Percentiles rank a stretch among this genome's conserved stretches.
Evolutionary conservation across 2,888 invertebrate genomes (phyloP).

Genomic region (Podotricha telesiphe): DNA sequence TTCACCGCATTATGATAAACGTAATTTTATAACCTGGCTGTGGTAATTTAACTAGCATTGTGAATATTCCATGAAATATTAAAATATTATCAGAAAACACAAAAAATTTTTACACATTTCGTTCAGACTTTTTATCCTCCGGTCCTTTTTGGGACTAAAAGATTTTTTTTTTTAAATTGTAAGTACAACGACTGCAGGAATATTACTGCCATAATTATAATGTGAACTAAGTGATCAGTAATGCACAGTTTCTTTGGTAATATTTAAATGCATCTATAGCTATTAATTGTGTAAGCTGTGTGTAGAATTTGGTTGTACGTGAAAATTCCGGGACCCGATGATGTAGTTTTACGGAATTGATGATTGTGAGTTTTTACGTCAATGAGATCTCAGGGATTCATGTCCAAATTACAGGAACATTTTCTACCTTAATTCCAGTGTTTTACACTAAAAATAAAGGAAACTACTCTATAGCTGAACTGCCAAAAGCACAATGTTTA

Average conservation of each 20-base stretch:
- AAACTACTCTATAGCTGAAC: conserved; percentile 27
- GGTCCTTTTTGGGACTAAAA: conserved; percentile 46
- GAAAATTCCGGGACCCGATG: conserved; percentile 65
- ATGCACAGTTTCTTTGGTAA: conserved; percentile 39
- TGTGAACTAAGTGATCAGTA: conserved; percentile 34
- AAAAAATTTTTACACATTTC: conserved; percentile 26
- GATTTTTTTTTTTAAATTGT: conserved; percentile 48
- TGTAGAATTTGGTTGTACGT: conserved; percentile 27
- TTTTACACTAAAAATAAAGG: conserved; percentile 8
- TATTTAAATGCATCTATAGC: conserved; percentile 37
- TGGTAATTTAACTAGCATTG: conserved; percentile 43
- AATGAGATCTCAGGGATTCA: conserved; percentile 36
- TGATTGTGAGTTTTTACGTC: conserved; percentile 44
- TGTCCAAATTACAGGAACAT: conserved; percentile 22
- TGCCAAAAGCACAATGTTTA: conserved; percentile 39
- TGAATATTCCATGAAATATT: conserved; percentile 30
- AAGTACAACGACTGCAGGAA: conserved; percentile 56
- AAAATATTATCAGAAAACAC: conserved; percentile 37
- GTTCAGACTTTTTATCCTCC: conserved; percentile 32
- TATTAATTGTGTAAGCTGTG: conserved; percentile 21
- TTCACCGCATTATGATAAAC: conserved; percentile 35
- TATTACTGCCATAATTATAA: conserved; percentile 54
- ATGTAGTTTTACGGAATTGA: conserved; percentile 64
- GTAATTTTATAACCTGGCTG: conserved; percentile 44
- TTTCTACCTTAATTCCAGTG: conserved; percentile 23